Base-by-base conservation (phyloP, 2,113 vertebrate species). In the Plecotus auritus region DNA sequence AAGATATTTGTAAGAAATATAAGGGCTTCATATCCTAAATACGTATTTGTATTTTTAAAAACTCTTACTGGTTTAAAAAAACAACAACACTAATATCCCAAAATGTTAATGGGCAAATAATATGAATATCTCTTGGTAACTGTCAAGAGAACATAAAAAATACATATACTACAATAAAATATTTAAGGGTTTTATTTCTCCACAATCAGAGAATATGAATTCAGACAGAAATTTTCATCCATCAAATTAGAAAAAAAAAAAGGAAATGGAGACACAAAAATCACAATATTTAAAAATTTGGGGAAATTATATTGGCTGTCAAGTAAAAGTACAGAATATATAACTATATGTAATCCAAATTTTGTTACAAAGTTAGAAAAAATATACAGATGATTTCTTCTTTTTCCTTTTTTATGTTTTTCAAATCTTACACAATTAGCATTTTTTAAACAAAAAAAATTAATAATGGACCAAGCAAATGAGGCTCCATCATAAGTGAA, bases 161-260 rank as follows among this genome's bases (percentile, higher is more conserved):
- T 12, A 81, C 14, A 54, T 28, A 45, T 9, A 64, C 18, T 9
- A 73, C 30, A 86, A 80, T 4, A 26, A 90, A 74, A 78, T 7
- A 91, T 40, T 66, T 45, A 70, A 67, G 18, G 51, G 16, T 83
- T 73, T 45, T 72, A 66, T 67, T 90, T 54, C 9, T 73, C 11
- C 45, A 56, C 9, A 82, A 37, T 49, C 8, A 72, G 32, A 93
- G n/a, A 91, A 69, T 80, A 74, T 9, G 3, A 94, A 84, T 93
- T 67, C 23, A 87, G 94, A 86, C 0, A 81, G n/a, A 90, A 67
- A 81, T 72, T 70, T 88, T 91, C 61, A 82, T n/a, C 17, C 7
- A 69, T 40, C 49, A 85, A 95, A 91, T 32, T 83, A 8, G 64
- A 92, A 94, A 92, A 94, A 77, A 94, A 77, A 90, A 67, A 90